Base-by-base conservation (phyloP, 2,113 vertebrate species). In the Osmerus eperlanus region DNA sequence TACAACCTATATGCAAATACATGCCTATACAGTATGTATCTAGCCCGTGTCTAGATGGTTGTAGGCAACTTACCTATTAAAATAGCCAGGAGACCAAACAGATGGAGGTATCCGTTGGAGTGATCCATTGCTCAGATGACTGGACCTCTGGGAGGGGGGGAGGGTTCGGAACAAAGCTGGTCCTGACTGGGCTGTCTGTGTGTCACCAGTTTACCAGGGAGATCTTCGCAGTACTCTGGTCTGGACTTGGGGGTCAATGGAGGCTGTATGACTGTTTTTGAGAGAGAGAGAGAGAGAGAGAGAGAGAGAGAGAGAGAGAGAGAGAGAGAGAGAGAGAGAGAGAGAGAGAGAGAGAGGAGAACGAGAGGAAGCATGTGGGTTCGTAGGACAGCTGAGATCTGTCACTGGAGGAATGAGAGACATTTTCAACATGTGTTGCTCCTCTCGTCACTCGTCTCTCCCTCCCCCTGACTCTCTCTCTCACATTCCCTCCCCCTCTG, bases 381-480 rank as follows among this genome's bases (percentile, higher is more conserved):
- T 23, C 59, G 16, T 58, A 25, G 68, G 72, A 85, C 86, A 88
- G 88, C 86, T 88, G 88, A 80, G 62, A 74, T 47, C 80, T 65
- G 72, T 81, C 86, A 79, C 76, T 81, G 82, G 66, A 47, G 74
- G 78, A 82, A 87, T 84, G 83, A 63, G 12, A 79, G 66, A 79
- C 53, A 86, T 80, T 73, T 80, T 54, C 72, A 36, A 81, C 81
- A 79, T 71, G 74, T 67, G 52, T 14, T 25, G 14, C 21, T 14
- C 21, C 16, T 54, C 67, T 53, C 11, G 25, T 5, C n/a, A 3
- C n/a, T 18, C 2, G 55, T 52, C 59, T 66, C 65, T 21, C 15
- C 32, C 25, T 25, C 52, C 64, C 56, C 29, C 51, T 63, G 70
- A 25, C 18, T 61, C 51, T 73, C 23, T 73, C 23, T 16, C n/a